Evolutionary conservation across 2,888 invertebrate genomes (phyloP), one percentile per base, ranked within the genome.

Genomic region (Mellilla xanthometata): DNA sequence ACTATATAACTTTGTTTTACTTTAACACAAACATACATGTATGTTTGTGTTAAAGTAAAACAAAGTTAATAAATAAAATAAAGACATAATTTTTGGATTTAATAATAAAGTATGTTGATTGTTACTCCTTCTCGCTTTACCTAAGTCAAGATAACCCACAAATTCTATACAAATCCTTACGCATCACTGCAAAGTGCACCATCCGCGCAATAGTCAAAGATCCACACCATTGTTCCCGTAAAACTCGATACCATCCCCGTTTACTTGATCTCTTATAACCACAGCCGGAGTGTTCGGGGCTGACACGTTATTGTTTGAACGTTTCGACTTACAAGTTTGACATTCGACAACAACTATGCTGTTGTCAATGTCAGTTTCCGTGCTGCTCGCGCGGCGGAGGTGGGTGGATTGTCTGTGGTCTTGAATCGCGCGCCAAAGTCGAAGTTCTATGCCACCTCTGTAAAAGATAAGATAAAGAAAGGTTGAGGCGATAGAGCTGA

Each of bases 401-500:
- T 72, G 70, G 32, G 67, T 58, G 6, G 67, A 51, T 43, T 75
- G 76, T 0, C 94, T 89, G 66, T 93, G 91, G 29, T 93, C 91
- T 46, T 92, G 77, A 40, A 98, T 93, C 0, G 95, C 94, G 51
- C 94, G 93, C 97, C 97, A 98, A 52, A 98, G 87, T 41, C 95
- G 92, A 32, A 97, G 92, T 72, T 97, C 95, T 12, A 95, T 91
- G 27, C 97, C 97, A 39, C 95, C 94, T 72, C 95, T 95, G 83
- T 39, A 31, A 31, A n/a, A n/a, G n/a, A n/a, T n/a, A n/a, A n/a
- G n/a, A n/a, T n/a, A n/a, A n/a, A n/a, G n/a, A n/a, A n/a, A n/a
- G n/a, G n/a, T n/a, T n/a, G n/a, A n/a, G n/a, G n/a, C n/a, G n/a
- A n/a, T n/a, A n/a, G n/a, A n/a, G n/a, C n/a, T n/a, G n/a, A n/a